These are phyloP conservation scores for Bufo bufo DNA, from an alignment of 2,113 vertebrate species.

Conservation along the genomic window DNA sequence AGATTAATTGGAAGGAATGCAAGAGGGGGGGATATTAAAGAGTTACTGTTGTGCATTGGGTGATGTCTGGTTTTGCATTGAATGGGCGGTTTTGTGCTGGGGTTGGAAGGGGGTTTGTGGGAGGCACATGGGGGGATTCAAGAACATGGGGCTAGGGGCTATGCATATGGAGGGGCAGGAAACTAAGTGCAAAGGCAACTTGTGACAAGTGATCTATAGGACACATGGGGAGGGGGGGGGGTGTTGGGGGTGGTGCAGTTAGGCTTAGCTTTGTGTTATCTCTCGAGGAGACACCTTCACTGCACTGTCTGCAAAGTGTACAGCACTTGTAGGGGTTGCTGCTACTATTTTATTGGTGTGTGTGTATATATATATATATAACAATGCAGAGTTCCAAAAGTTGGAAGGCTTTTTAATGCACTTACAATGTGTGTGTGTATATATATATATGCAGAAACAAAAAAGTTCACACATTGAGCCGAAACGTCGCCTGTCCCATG, in stretches of 20 bases:
- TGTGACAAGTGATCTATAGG: too few species aligned
- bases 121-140: neutral
- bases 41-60: neutral
- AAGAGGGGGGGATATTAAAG: neutral
- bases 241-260: too few species aligned
- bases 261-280: too few species aligned
- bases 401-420: too few species aligned
- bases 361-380: neutral
- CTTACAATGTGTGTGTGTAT: too few species aligned
- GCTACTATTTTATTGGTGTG: neutral
- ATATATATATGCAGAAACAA: too few species aligned
- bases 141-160: neutral
- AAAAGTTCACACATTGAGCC: too few species aligned
- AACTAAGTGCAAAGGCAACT: neutral
- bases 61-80: neutral
- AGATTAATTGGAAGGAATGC: constrained; percentile 30
- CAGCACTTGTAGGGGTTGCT: neutral
- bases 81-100: neutral
- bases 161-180: neutral
- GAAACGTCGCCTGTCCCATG: too few species aligned
- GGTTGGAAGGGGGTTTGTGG: neutral
- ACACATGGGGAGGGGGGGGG: neutral
- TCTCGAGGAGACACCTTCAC: neutral
- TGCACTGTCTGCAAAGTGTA: neutral
- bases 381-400: neutral